Base-by-base conservation (phyloP, 1,140 invertebrate species). In the Achatina immaculata region DNA sequence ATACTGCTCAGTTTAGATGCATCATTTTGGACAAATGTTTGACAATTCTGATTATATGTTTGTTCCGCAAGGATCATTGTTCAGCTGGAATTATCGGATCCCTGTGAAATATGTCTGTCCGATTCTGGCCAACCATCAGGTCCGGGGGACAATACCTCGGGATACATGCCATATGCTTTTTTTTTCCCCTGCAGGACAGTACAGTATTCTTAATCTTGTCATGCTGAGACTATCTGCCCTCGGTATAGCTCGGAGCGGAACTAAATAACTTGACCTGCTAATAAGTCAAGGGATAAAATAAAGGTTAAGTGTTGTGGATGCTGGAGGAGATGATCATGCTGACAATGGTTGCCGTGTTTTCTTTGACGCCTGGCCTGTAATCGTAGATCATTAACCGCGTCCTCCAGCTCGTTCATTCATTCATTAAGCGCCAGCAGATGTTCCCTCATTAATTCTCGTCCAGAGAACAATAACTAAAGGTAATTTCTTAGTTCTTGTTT, bases 401-500 rank as follows among this genome's bases (percentile, higher is more conserved):
- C 28, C 19, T 62, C 6, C n/a, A 31, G 16, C 58, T 11, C 28
- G 3, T 28, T 62, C n/a, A 0, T 62, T 62, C 31, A 62, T 62
- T 62, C 28, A 62, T 62, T 62, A 62, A 62, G 21, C 28, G 58
- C 16, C 58, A 62, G 28, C 58, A 62, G 58, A 28, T 62, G 58
- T 62, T 16, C 6, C n/a, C 11, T 62, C 48, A 55, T 55, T 55
- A 55, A 14, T 21, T 14, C 7, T 55, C 24, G 16, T 55, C 58
- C 28, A 28, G 28, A 16, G 58, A 16, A 62, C 58, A 62, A 62
- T 62, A 62, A 62, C 58, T 34, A 62, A 62, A 62, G 58, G 58
- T 62, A 62, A 62, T 62, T 62, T 62, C 58, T 62, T 62, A 62
- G 31, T 62, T 62, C 58, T 34, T 62, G 58, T 62, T 62, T 62